Conservation (phyloP, 2,113 vertebrate species). For the Hypocryptadius cinnamomeus region DNA sequence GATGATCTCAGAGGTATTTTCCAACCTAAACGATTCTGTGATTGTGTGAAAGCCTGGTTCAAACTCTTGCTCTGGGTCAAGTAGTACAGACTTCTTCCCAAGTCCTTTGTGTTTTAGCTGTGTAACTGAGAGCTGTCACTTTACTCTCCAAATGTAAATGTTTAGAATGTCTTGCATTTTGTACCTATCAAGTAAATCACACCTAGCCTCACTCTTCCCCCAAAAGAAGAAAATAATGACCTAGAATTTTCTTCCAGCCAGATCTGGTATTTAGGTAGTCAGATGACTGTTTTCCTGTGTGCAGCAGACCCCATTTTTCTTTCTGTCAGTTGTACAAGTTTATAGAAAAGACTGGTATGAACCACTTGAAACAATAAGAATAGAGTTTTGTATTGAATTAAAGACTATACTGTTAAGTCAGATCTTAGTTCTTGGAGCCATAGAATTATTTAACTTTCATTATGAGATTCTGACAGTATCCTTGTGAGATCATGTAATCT, state of each 20-base stretch:
- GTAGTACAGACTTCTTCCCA: neutral
- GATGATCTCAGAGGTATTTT: neutral
- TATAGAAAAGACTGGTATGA: neutral
- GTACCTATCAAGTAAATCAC: neutral
- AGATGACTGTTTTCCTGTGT: neutral
- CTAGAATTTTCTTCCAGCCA: neutral
- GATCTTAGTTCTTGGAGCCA: neutral
- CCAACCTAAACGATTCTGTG: neutral
- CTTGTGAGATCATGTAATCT: neutral
- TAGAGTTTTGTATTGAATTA: neutral
- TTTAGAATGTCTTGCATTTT: neutral
- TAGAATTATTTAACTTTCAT: neutral
- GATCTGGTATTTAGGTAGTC: neutral
- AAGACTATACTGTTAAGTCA: neutral
- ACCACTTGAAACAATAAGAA: neutral
- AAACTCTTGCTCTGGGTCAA: neutral
- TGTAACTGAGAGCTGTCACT: neutral
- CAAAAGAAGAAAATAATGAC: neutral
- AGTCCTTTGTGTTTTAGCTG: neutral
- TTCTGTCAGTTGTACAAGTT: neutral
- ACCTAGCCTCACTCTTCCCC: rapidly evolving
- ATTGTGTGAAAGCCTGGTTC: neutral
- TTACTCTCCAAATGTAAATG: neutral
- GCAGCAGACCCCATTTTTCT: neutral
- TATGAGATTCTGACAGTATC: neutral